Conservation (phyloP, 2,888 invertebrate species). For the Oscheius onirici region DNA sequence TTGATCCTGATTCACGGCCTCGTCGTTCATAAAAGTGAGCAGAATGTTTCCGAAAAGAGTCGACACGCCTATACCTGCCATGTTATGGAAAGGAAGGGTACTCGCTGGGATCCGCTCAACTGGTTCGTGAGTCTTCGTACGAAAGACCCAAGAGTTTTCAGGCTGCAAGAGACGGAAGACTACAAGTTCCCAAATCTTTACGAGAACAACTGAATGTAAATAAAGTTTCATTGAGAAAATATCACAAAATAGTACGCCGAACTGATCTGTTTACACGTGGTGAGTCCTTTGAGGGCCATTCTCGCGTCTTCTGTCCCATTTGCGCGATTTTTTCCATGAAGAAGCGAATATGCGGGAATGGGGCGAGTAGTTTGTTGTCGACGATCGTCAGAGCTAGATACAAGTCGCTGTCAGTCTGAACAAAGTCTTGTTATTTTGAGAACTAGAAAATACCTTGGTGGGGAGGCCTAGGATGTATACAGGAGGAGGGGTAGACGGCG, state of each 20-base stretch:
- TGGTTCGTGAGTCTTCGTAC: slow-evolving; percentile 43
- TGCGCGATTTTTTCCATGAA: slow-evolving; percentile 19
- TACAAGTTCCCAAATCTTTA: slow-evolving; percentile 64
- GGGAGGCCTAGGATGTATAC: slow-evolving; percentile 40
- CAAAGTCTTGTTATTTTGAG: too few relatives aligned
- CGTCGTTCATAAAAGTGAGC: slow-evolving; percentile 90
- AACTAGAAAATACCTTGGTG: slow-evolving; percentile 39
- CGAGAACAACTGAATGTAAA: slow-evolving; percentile 20
- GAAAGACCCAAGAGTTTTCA: slow-evolving; percentile 32
- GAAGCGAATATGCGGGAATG: slow-evolving; percentile 6
- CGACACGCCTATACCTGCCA: slow-evolving; percentile 96
- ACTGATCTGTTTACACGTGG: not conserved
- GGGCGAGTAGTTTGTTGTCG: not conserved
- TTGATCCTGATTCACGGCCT: slow-evolving; percentile 89
- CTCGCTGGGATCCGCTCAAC: slow-evolving; percentile 81
- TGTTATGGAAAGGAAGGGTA: slow-evolving; percentile 83
- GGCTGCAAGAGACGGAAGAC: slow-evolving; percentile 58
- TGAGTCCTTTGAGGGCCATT: slow-evolving; percentile 32
- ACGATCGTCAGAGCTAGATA: slow-evolving; percentile 14
- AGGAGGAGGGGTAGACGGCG: slow-evolving; percentile 42
- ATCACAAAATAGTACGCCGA: not conserved
- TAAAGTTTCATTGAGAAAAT: not conserved
- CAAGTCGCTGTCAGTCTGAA: slow-evolving; percentile 31
- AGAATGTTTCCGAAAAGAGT: slow-evolving; percentile 84
- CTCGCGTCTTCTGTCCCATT: not conserved